These are phyloP conservation scores for Coluber constrictor DNA, from an alignment of 2,797 vertebrate species.

Conservation along the genomic window DNA sequence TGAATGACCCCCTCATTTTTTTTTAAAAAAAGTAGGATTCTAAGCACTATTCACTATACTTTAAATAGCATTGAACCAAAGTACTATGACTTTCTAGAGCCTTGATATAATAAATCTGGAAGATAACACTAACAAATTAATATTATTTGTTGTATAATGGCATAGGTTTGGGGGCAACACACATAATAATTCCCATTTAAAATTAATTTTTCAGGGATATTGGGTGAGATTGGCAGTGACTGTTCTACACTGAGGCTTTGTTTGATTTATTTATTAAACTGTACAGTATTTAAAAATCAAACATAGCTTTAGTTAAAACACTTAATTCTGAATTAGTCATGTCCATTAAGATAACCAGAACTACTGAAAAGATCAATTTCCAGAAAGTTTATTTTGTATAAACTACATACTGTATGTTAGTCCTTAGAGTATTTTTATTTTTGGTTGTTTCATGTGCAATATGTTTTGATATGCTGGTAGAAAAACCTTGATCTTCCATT, in stretches of 20 bases:
- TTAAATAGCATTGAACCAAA: neutral
- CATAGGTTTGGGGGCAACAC: neutral
- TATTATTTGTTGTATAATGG: neutral
- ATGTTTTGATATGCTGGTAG: constrained; percentile 99
- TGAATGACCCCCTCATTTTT: neutral
- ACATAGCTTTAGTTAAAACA: constrained; percentile 91
- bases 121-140: neutral
- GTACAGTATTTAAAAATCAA: constrained; percentile 99
- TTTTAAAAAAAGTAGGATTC: neutral
- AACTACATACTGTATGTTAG: constrained; percentile 82
- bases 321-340: constrained; percentile 85
- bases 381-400: constrained; percentile 90
- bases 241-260: constrained; percentile 90
- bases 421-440: constrained; percentile 82
- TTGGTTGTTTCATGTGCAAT: constrained; percentile 99
- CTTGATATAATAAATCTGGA: neutral
- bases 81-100: neutral
- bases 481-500: constrained; percentile 98
- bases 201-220: constrained; percentile 73
- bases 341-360: constrained; percentile 88
- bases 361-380: constrained; percentile 97
- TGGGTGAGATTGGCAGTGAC: constrained; percentile 88
- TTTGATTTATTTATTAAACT: constrained; percentile 99
- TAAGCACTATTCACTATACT: neutral
- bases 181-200: neutral